Evolutionary conservation across 1,140 invertebrate genomes (phyloP).

Genomic region (Cydia strobilella): DNA sequence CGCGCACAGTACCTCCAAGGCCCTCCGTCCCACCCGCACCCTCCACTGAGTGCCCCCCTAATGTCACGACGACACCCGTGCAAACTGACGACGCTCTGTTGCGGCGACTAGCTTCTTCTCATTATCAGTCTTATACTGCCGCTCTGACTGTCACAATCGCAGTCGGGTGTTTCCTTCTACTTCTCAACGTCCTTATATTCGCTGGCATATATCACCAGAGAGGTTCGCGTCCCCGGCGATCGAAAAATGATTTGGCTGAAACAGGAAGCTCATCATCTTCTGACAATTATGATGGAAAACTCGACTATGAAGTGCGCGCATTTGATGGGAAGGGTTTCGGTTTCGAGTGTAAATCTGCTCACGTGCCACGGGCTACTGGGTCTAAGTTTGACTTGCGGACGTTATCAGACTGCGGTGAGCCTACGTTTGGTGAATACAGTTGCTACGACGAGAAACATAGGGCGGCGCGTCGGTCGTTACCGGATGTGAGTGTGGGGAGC

Average conservation of each 20-base stretch:
- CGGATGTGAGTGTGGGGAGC: constrained; percentile 84
- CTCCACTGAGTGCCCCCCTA: constrained; percentile 86
- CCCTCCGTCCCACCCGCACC: constrained; percentile 65
- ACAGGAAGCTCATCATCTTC: constrained; percentile 84
- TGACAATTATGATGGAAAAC: constrained; percentile 82
- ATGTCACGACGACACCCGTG: constrained; percentile 77
- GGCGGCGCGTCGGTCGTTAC: constrained; percentile 79
- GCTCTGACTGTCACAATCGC: constrained; percentile 95
- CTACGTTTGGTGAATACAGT: constrained; percentile 83
- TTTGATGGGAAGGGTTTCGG: constrained; percentile 82
- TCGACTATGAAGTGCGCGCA: constrained; percentile 81
- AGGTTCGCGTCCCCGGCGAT: constrained; percentile 83
- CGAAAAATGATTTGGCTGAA: constrained; percentile 87
- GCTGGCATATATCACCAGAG: constrained; percentile 96
- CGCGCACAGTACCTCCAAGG: constrained; percentile 64
- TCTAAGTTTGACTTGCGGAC: constrained; percentile 80
- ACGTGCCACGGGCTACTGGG: constrained; percentile 65
- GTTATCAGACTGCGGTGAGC: constrained; percentile 78
- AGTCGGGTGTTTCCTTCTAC: constrained; percentile 92
- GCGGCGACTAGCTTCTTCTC: constrained; percentile 87
- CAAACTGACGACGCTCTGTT: constrained; percentile 84
- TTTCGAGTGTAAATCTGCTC: constrained; percentile 79
- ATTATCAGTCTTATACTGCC: constrained; percentile 93
- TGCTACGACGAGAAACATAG: constrained; percentile 83
- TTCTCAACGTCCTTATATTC: constrained; percentile 96